Conservation (phyloP, 2,797 vertebrate genomes). For the Coreius guichenoti region DNA sequence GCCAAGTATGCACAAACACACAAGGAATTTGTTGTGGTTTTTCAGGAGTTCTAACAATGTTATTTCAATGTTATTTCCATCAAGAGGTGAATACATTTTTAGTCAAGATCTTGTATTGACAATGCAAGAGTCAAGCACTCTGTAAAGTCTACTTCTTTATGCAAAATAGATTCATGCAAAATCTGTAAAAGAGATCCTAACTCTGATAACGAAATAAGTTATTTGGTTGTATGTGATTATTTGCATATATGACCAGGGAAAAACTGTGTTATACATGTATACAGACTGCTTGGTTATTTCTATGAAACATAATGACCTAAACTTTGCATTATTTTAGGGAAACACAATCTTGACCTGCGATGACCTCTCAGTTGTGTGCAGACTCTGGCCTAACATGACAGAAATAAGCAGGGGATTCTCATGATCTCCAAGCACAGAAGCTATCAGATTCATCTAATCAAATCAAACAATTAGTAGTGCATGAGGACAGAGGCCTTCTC, state of each 20-base stretch:
- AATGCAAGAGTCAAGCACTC: not conserved
- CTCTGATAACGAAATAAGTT: no score
- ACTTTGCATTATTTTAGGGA: not conserved
- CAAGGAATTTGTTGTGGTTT: no score
- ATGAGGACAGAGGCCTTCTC: not conserved
- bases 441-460: not conserved
- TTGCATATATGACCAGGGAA: not conserved
- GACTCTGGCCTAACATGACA: not conserved
- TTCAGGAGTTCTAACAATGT: no score
- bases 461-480: not conserved
- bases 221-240: not conserved
- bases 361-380: not conserved
- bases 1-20: no score
- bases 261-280: not conserved
- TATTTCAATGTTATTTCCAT: no score
- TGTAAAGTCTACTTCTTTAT: not conserved
- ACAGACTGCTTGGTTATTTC: not conserved
- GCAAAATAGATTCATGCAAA: not conserved
- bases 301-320: not conserved
- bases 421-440: not conserved
- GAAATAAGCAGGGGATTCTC: not conserved
- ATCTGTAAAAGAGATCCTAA: not conserved
- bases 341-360: not conserved
- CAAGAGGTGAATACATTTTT: no score
- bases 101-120: not conserved